A percentile compares a stretch with the other conserved stretches of the same genome.
These are phyloP conservation scores for Tetheella fluctuosa DNA, from an alignment of 2,888 invertebrate genomes.

Conservation along the genomic window DNA sequence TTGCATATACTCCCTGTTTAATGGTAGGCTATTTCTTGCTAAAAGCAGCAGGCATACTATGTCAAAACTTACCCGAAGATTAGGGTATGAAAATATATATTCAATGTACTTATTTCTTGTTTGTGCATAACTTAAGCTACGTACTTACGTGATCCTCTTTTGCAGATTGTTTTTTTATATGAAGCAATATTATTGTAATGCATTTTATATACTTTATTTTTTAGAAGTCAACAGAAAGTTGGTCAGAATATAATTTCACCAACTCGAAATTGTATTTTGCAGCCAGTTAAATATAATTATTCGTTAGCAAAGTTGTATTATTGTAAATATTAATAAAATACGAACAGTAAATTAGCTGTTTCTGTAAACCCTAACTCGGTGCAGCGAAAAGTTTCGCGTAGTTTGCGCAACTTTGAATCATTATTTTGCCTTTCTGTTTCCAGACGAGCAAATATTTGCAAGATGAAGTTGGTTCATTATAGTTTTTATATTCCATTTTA, in stretches of 20 bases:
- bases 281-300: constrained; percentile 17
- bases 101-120: neutral
- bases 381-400: constrained; percentile 38
- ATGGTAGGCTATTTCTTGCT: constrained; percentile 19
- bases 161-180: neutral
- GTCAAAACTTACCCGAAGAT: neutral
- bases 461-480: constrained; percentile 72
- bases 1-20: constrained; percentile 44
- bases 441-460: constrained; percentile 73
- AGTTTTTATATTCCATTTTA: constrained; percentile 75
- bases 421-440: constrained; percentile 47
- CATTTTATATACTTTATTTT: neutral
- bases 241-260: constrained; percentile 4
- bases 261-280: neutral
- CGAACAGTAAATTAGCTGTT: constrained; percentile 52
- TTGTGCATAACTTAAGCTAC: too few species aligned
- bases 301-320: constrained; percentile 25
- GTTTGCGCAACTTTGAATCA: constrained; percentile 48
- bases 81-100: constrained; percentile 7
- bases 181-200: neutral
- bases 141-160: too few species aligned
- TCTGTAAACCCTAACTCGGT: constrained; percentile 47
- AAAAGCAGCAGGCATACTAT: constrained; percentile 10
- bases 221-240: neutral
- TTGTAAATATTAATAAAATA: constrained; percentile 38